phyloP scores from a whole-genome alignment of 2,888 invertebrate genomes.

The Dasysyrphus tricinctus region DNA sequence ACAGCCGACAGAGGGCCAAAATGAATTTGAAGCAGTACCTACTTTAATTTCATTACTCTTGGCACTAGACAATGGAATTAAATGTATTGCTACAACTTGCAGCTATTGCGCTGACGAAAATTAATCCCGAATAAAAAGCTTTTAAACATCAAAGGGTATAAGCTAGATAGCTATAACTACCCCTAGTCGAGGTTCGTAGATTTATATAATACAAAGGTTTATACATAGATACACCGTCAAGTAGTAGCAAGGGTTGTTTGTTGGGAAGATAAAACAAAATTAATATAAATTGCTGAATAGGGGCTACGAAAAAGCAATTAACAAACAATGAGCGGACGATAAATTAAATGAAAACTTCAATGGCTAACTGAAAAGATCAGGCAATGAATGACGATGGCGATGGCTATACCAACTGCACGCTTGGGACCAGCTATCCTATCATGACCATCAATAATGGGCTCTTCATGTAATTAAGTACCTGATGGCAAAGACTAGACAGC shows the following conservation, averaged over 20 bases:
- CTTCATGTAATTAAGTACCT: conserved; percentile 14
- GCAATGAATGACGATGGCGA: conserved; percentile 24
- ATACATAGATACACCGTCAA: background rate
- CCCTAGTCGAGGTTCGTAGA: background rate
- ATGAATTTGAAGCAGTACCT: conserved; percentile 44
- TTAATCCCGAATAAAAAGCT: conserved; percentile 65
- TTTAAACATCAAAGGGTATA: conserved; percentile 60
- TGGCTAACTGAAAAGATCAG: conserved; percentile 33
- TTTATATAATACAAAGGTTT: too few species aligned
- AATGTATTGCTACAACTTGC: conserved; percentile 56
- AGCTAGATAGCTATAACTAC: conserved; percentile 15
- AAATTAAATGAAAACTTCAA: conserved; percentile 70
- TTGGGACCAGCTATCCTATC: conserved; percentile 1
- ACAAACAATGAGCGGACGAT: conserved; percentile 69
- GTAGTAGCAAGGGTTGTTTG: conserved; percentile 25
- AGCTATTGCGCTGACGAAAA: conserved; percentile 65
- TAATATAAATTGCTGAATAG: conserved; percentile 70
- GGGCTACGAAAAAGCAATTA: conserved; percentile 69
- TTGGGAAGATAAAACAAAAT: conserved; percentile 65
- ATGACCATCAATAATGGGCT: conserved; percentile 33
- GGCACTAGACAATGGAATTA: conserved; percentile 68
- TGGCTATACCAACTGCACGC: conserved; percentile 6
- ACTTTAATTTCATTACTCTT: conserved; percentile 67
- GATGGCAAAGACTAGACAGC: background rate
- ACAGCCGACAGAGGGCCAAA: conserved; percentile 32